Evolutionary conservation across 2,888 invertebrate species (phyloP).

Genomic region (Parasteatoda lunata): DNA sequence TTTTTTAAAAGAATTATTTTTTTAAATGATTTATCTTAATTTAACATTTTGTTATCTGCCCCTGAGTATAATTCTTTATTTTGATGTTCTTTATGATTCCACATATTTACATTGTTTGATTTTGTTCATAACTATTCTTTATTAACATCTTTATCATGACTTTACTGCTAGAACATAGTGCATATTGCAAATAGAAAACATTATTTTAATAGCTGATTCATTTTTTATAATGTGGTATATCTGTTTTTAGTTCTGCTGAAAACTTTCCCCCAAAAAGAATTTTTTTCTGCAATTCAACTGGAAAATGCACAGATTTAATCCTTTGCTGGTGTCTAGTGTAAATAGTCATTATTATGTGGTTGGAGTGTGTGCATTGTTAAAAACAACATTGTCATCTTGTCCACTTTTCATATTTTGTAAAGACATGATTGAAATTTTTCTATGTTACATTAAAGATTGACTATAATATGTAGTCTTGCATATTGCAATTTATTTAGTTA

Average conservation of each 20-base stretch:
- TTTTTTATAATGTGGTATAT: background rate
- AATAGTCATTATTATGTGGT: slow-evolving; percentile 29
- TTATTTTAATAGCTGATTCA: background rate
- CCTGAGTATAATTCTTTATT: background rate
- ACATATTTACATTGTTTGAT: too few relatives aligned
- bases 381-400: background rate
- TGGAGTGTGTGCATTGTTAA: background rate
- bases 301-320: slow-evolving; percentile 28
- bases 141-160: too few relatives aligned
- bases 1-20: background rate
- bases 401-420: background rate
- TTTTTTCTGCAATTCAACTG: background rate
- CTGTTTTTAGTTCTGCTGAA: slow-evolving; percentile 3
- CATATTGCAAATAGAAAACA: background rate
- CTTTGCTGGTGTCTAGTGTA: slow-evolving; percentile 37
- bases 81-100: too few relatives aligned
- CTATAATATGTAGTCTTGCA: background rate
- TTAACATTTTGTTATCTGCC: background rate
- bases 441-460: background rate
- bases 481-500: too few relatives aligned
- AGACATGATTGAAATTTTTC: background rate
- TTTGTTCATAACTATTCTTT: too few relatives aligned
- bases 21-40: too few relatives aligned
- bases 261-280: background rate
- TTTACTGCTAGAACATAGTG: too few relatives aligned